phyloP scores from a whole-genome alignment of 2,797 vertebrate genomes.

The Zonotrichia albicollis region DNA sequence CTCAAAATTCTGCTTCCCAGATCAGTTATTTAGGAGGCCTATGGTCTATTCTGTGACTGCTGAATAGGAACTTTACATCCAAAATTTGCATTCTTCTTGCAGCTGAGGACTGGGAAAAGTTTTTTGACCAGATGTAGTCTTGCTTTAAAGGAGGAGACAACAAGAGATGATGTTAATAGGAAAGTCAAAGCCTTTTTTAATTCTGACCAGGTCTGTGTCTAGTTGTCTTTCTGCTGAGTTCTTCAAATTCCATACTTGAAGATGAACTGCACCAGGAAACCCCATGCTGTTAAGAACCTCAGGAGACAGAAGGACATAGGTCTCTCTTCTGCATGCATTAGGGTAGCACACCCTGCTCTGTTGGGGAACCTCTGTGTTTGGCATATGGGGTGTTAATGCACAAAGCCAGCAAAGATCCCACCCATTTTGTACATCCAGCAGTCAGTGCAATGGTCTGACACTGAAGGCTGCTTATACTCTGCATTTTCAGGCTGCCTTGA shows the following conservation, averaged over 20 bases:
- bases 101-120: not conserved
- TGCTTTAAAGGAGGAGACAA: not conserved
- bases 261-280: not conserved
- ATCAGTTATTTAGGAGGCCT: not conserved
- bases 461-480: not conserved
- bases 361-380: rapidly evolving
- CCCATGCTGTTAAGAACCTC: not conserved
- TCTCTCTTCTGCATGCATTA: not conserved
- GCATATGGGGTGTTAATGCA: not conserved
- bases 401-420: not conserved
- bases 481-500: constrained; percentile 24
- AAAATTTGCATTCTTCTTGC: not conserved
- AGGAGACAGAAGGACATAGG: not conserved
- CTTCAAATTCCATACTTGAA: not conserved
- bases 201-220: not conserved
- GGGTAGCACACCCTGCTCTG: not conserved
- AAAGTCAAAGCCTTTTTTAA: not conserved
- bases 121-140: not conserved
- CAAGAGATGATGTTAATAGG: not conserved
- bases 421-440: not conserved
- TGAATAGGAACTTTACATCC: not conserved
- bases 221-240: not conserved
- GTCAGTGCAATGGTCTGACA: not conserved
- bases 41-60: not conserved
- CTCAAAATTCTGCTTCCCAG: not conserved